Percentiles rank a stretch among this genome's conserved stretches.
These are phyloP conservation scores for Aphaenogaster rudis DNA, from an alignment of 1,140 invertebrate species.

Conservation along the genomic window DNA sequence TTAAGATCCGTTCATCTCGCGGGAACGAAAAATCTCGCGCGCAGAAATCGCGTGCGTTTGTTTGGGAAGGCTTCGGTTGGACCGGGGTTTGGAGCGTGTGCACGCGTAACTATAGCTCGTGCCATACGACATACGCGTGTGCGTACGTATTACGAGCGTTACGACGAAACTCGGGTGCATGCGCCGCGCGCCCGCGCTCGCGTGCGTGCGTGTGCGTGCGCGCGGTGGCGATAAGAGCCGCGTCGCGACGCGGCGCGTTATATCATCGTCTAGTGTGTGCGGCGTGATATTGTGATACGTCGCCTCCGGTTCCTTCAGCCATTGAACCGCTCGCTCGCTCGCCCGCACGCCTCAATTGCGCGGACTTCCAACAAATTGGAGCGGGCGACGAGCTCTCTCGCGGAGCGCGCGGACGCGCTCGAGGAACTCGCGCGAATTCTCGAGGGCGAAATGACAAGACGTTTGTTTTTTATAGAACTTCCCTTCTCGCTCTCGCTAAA, in stretches of 20 bases:
- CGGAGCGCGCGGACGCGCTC: not conserved
- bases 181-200: not conserved
- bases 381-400: not conserved
- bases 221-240: slow-evolving; percentile 35
- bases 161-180: not conserved
- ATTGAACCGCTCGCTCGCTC: slow-evolving; percentile 50
- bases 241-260: slow-evolving; percentile 53
- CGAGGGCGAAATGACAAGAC: not conserved
- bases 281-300: slow-evolving; percentile 45
- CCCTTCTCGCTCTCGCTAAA: no score
- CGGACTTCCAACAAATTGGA: slow-evolving; percentile 21
- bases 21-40: not conserved
- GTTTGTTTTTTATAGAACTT: no score
- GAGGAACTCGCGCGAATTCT: not conserved
- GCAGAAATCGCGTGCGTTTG: not conserved
- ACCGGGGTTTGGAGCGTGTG: not conserved
- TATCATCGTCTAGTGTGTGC: slow-evolving; percentile 42
- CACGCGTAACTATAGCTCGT: not conserved
- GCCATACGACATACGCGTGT: not conserved
- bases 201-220: not conserved
- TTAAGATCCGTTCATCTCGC: not conserved
- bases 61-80: not conserved
- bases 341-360: slow-evolving; percentile 26
- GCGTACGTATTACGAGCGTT: not conserved
- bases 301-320: slow-evolving; percentile 50